Evolutionary conservation across 2,888 invertebrate species (phyloP).

Genomic region (Margaritifera margaritifera): DNA sequence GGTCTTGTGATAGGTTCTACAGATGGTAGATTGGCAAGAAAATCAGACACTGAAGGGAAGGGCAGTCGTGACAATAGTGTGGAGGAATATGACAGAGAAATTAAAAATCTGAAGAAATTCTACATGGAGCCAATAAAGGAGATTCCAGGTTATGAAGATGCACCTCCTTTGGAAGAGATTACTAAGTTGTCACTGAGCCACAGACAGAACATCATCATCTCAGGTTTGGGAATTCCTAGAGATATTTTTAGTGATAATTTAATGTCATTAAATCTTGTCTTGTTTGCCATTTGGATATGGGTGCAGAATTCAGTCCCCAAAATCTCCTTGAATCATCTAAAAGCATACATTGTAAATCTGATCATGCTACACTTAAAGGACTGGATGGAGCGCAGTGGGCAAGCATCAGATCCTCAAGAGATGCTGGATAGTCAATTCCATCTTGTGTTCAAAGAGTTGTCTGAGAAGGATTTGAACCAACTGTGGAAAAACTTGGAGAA

Average conservation of each 20-base stretch:
- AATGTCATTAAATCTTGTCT: conserved; percentile 7
- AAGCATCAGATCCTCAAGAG: too few relatives aligned
- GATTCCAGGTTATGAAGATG: conserved; percentile 12
- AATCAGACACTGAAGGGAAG: conserved; percentile 2
- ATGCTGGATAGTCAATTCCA: too few relatives aligned
- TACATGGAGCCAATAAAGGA: conserved; percentile 32
- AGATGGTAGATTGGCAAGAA: not conserved
- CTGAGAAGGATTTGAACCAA: not conserved
- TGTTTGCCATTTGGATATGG: conserved; percentile 35
- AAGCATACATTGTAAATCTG: conserved; percentile 36
- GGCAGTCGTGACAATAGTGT: conserved; percentile 18
- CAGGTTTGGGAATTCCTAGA: too few relatives aligned
- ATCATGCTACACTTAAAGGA: conserved; percentile 20
- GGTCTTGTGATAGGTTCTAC: conserved; percentile 48
- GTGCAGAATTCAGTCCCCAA: conserved; percentile 48
- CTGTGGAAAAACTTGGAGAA: conserved; percentile 32
- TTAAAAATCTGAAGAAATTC: conserved; percentile 44
- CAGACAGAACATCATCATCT: not conserved
- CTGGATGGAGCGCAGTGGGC: too few relatives aligned
- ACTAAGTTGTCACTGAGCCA: conserved; percentile 11
- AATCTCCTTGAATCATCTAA: conserved; percentile 40
- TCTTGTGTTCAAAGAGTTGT: too few relatives aligned
- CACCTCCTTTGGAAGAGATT: conserved; percentile 18
- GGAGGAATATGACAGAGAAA: conserved; percentile 58
- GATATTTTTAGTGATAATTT: too few relatives aligned